A percentile compares a stretch with the other conserved stretches of the same genome.
phyloP scores from a whole-genome alignment of 2,797 vertebrate genomes.

The Anguilla megastoma region DNA sequence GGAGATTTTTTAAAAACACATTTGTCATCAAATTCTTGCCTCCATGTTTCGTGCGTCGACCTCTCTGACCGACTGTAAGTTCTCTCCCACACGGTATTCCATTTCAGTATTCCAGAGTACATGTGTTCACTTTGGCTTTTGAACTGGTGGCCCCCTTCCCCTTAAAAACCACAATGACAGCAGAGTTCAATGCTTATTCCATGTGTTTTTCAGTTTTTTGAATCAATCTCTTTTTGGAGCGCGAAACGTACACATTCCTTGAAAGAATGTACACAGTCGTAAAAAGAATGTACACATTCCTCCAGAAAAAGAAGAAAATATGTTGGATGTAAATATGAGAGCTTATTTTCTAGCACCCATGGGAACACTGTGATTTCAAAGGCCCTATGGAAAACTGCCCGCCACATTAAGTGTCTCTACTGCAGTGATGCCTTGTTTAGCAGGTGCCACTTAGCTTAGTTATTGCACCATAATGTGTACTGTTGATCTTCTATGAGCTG shows the following conservation, averaged over 20 bases:
- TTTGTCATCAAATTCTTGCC: not conserved
- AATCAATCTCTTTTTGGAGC: too few relatives aligned
- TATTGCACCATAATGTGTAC: not conserved
- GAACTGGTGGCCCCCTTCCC: too few relatives aligned
- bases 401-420: not conserved
- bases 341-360: not conserved
- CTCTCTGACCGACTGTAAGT: not conserved
- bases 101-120: not conserved
- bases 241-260: not conserved
- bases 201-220: too few relatives aligned
- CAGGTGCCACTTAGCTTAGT: too few relatives aligned
- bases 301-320: not conserved
- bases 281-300: not conserved
- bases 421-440: too few relatives aligned
- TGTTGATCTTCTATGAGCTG: not conserved
- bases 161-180: not conserved
- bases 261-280: not conserved
- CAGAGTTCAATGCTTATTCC: not conserved
- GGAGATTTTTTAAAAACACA: not conserved
- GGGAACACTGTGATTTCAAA: not conserved
- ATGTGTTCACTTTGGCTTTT: not conserved
- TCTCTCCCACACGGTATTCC: not conserved
- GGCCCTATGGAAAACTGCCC: not conserved
- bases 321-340: not conserved
- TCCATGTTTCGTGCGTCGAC: not conserved